Evolutionary conservation across 92 coral and sea anemone genomes (phyloP).

Genomic region (Bergia puertoricense): DNA sequence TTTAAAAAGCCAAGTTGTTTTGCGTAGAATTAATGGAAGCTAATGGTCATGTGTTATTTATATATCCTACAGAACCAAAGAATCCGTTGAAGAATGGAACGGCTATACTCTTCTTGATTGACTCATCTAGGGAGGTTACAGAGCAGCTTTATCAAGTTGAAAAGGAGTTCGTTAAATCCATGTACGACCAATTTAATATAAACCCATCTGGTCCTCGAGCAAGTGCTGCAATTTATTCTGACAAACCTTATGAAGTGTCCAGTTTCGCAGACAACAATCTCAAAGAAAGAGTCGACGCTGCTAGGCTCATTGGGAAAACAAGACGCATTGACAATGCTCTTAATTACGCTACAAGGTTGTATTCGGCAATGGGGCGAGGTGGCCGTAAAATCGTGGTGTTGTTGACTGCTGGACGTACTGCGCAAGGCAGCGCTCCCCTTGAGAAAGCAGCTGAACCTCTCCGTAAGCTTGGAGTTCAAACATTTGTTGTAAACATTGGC

Average conservation of each 20-base stretch:
- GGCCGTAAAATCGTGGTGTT: constrained; percentile 49
- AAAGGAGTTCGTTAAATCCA: constrained; percentile 45
- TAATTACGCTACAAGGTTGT: constrained; percentile 15
- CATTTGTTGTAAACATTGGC: constrained; percentile 21
- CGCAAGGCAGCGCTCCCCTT: constrained; percentile 29
- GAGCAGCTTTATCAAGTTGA: constrained; percentile 13
- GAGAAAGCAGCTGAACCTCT: constrained; percentile 34
- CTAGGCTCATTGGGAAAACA: not conserved
- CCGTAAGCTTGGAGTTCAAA: constrained; percentile 16
- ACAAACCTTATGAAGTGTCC: constrained; percentile 4
- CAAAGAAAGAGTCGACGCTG: constrained; percentile 21
- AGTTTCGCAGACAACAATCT: not conserved
- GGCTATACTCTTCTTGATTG: constrained; percentile 51
- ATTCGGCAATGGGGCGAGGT: constrained; percentile 4
- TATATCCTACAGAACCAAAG: constrained; percentile 3
- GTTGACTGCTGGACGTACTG: constrained; percentile 40
- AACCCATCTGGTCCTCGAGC: constrained; percentile 28
- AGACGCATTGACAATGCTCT: constrained; percentile 33
- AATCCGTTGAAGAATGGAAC: constrained; percentile 34
- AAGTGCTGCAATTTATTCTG: constrained; percentile 13
- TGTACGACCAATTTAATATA: constrained; percentile 29
- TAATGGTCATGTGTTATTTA: not conserved
- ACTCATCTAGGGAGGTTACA: constrained; percentile 45
- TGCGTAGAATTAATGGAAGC: not conserved
- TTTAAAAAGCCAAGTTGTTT: not conserved